Conservation (phyloP, 2,888 invertebrate genomes). For the Pyrgus malvae region DNA sequence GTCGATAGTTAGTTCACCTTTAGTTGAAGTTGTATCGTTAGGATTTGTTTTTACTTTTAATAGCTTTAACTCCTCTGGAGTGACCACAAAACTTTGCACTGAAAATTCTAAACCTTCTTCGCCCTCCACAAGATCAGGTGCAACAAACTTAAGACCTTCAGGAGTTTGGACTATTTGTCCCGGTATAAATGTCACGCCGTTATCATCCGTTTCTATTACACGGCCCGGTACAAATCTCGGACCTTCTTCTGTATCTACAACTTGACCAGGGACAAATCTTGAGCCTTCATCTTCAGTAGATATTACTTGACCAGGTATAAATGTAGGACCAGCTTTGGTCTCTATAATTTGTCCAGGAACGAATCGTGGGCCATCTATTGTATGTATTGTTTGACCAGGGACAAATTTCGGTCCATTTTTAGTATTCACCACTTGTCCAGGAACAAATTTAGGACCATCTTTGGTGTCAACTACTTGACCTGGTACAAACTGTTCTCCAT, state of each 20-base stretch:
- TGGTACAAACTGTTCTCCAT: constrained; percentile 86
- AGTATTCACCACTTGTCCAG: constrained; percentile 89
- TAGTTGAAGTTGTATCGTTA: constrained; percentile 74
- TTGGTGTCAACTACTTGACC: constrained; percentile 87
- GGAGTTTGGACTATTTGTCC: constrained; percentile 89
- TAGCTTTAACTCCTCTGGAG: constrained; percentile 75
- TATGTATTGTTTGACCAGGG: constrained; percentile 87
- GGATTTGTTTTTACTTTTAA: constrained; percentile 77
- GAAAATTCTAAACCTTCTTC: constrained; percentile 86
- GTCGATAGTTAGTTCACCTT: constrained; percentile 84
- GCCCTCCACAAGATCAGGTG: constrained; percentile 85
- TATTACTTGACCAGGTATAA: constrained; percentile 90
- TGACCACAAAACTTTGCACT: constrained; percentile 85
- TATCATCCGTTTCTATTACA: constrained; percentile 86
- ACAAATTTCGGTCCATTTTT: constrained; percentile 84
- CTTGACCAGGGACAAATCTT: constrained; percentile 85
- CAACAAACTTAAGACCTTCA: constrained; percentile 86
- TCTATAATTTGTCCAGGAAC: constrained; percentile 90
- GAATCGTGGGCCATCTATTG: constrained; percentile 86
- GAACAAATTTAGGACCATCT: constrained; percentile 87
- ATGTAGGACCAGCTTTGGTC: constrained; percentile 88
- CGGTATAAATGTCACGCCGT: constrained; percentile 88
- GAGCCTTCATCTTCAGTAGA: constrained; percentile 83
- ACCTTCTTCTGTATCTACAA: constrained; percentile 87
- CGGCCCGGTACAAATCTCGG: constrained; percentile 88